phyloP scores from a whole-genome alignment of 2,113 vertebrate species.

The Oncorhynchus clarkii region DNA sequence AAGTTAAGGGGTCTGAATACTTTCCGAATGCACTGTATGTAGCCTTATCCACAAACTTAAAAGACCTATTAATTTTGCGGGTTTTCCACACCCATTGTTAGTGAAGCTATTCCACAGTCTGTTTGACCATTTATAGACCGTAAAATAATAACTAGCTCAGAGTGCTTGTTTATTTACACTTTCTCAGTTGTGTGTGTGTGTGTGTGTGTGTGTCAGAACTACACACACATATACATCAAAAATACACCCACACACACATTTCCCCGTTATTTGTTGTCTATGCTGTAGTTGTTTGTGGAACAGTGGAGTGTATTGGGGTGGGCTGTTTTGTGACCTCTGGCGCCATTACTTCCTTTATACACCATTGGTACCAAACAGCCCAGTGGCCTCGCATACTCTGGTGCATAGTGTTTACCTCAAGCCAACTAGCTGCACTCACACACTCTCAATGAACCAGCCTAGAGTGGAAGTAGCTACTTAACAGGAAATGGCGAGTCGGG shows the following conservation, averaged over 20 bases:
- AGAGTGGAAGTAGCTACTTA: neutral
- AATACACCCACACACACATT: neutral
- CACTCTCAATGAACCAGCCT: neutral
- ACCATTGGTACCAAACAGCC: neutral
- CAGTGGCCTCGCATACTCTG: neutral
- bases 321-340: constrained; percentile 11
- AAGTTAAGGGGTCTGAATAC: no score
- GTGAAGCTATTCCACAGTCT: neutral
- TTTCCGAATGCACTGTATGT: neutral
- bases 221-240: constrained; percentile 4
- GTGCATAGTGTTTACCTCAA: constrained; percentile 21
- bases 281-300: neutral
- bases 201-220: neutral
- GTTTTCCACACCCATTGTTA: neutral
- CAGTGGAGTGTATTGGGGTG: constrained; percentile 21
- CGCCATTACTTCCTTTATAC: constrained; percentile 9
- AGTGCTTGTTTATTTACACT: neutral
- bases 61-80: neutral
- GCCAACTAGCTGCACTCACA: neutral
- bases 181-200: neutral
- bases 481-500: neutral
- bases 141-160: neutral
- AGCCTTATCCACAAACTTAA: neutral
- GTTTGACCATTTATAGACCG: neutral
- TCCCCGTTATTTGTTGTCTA: neutral